phyloP scores from a whole-genome alignment of 2,113 vertebrate genomes.

The Accipiter virgatus region DNA sequence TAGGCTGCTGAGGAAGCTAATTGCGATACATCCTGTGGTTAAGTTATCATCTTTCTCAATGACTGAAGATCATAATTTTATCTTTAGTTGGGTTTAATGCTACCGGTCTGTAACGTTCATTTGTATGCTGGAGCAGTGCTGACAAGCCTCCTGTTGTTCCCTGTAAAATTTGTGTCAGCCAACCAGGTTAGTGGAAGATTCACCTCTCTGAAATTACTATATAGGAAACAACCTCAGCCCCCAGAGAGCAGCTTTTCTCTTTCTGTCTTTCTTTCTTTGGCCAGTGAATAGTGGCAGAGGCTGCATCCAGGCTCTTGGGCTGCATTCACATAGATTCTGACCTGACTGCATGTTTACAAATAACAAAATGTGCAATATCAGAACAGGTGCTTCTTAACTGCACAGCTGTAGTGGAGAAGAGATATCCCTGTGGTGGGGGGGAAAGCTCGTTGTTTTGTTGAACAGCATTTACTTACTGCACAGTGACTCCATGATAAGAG shows the following conservation, averaged over 20 bases:
- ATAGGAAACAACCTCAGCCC: neutral
- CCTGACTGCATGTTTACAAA: neutral
- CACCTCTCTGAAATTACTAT: neutral
- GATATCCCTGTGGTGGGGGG: rapidly evolving
- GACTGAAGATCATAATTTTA: constrained; percentile 62
- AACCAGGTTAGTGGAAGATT: constrained; percentile 18
- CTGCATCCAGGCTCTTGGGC: neutral
- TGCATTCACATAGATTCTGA: neutral
- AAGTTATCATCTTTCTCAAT: constrained; percentile 63
- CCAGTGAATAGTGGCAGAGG: neutral
- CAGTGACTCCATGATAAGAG: neutral
- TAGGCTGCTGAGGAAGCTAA: constrained; percentile 65
- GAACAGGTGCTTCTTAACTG: neutral
- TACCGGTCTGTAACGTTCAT: neutral
- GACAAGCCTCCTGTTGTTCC: constrained; percentile 42
- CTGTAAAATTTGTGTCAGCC: constrained; percentile 35
- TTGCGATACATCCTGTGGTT: constrained; percentile 63
- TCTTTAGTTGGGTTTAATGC: constrained; percentile 57
- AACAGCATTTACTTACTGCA: neutral
- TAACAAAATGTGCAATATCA: neutral
- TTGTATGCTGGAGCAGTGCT: constrained; percentile 44
- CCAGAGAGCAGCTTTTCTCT: neutral
- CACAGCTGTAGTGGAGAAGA: neutral
- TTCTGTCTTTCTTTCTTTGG: neutral
- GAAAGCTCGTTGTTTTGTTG: neutral